Conservation (phyloP, 2,797 vertebrate species). For the Lagodon rhomboides region DNA sequence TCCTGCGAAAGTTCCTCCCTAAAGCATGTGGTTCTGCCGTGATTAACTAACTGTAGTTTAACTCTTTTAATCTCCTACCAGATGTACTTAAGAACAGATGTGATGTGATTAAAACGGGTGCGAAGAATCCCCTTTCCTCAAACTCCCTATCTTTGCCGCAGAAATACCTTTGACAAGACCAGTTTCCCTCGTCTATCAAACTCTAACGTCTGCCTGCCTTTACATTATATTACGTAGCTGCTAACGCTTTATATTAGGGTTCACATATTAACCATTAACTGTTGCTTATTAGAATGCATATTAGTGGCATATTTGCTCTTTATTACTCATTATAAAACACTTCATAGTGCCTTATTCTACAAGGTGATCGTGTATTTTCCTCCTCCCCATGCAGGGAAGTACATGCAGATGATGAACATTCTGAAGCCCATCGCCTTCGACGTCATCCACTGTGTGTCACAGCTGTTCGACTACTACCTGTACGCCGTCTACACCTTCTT, state of each 20-base stretch:
- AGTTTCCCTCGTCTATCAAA: neutral
- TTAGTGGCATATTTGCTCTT: too few species aligned
- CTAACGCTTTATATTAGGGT: too few species aligned
- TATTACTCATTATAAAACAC: too few species aligned
- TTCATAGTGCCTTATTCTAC: too few species aligned
- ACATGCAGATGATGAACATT: constrained; percentile 99
- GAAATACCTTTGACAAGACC: too few species aligned
- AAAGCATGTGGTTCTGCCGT: constrained; percentile 33
- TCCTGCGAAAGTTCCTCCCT: constrained; percentile 33
- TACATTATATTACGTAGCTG: too few species aligned
- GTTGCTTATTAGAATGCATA: too few species aligned
- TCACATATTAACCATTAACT: too few species aligned
- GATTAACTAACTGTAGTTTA: constrained; percentile 46
- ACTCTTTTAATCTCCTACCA: constrained; percentile 25
- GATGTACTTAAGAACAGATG: constrained; percentile 13
- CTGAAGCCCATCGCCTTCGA: constrained; percentile 98
- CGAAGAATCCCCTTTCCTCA: too few species aligned
- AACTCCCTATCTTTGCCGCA: too few species aligned
- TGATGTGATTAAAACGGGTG: too few species aligned
- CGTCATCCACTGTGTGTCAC: constrained; percentile 98
- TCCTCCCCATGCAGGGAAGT: constrained; percentile 88
- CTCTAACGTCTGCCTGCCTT: too few species aligned
- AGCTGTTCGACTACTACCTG: constrained; percentile 99
- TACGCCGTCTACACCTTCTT: constrained; percentile 98
- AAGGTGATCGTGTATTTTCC: neutral